Percentiles rank a stretch among this genome's conserved stretches.
Evolutionary conservation across 1,140 invertebrate genomes (phyloP).

Genomic region (Nasonia longicornis): DNA sequence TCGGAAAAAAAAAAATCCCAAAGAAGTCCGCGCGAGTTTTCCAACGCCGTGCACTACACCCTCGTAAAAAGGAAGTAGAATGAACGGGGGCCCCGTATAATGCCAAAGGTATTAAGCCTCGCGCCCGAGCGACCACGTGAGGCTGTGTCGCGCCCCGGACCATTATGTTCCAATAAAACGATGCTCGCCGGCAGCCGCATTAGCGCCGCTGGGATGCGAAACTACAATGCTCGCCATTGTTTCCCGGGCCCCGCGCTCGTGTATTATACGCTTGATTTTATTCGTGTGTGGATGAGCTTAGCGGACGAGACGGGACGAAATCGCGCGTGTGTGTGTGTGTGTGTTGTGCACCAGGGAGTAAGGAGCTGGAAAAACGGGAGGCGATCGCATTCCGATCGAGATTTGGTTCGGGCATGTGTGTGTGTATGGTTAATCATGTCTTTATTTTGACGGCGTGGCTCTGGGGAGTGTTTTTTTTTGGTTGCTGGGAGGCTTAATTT

Average conservation of each 20-base stretch:
- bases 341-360: background rate
- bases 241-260: conserved; percentile 37
- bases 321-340: background rate
- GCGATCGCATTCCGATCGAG: conserved; percentile 9
- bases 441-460: background rate
- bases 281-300: background rate
- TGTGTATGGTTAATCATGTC: background rate
- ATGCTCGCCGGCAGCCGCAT: conserved; percentile 20
- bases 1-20: background rate
- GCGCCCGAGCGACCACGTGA: conserved; percentile 17
- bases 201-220: conserved; percentile 39
- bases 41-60: background rate
- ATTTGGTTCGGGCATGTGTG: background rate
- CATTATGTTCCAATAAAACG: conserved; percentile 42
- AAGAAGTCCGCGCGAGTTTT: background rate
- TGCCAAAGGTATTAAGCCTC: conserved; percentile 15
- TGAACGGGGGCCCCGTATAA: background rate
- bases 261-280: background rate
- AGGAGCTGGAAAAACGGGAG: conserved; percentile 8
- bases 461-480: background rate
- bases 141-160: background rate
- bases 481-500: no score
- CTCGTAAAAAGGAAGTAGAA: background rate
- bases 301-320: background rate
- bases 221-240: conserved; percentile 54